Conservation (phyloP, 2,113 vertebrate genomes). For the Oreotragus oreotragus region DNA sequence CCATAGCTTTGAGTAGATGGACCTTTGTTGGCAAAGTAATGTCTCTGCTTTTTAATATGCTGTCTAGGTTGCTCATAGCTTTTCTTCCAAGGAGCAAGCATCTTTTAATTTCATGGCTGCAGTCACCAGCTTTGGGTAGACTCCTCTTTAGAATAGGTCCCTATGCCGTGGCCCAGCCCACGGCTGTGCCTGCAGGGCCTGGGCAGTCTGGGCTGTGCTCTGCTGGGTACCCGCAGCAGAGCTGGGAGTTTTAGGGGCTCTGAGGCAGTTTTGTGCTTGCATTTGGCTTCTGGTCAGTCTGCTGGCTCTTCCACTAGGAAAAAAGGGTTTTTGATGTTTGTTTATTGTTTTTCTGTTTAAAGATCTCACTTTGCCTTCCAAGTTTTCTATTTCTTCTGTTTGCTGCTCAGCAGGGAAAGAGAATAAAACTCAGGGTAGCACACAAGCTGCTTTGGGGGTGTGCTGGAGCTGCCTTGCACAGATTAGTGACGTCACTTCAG, state of each 20-base stretch:
- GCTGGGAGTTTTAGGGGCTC: fast-evolving
- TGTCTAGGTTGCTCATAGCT: not conserved
- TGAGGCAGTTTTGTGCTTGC: not conserved
- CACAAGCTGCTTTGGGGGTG: not conserved
- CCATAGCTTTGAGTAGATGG: not conserved
- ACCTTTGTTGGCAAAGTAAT: not conserved
- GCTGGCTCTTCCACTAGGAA: not conserved
- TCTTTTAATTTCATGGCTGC: not conserved
- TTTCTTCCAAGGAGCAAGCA: not conserved
- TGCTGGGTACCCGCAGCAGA: not conserved
- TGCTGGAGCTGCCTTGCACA: fast-evolving
- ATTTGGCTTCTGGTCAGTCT: not conserved
- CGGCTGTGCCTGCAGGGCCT: fast-evolving
- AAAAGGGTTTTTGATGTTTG: not conserved
- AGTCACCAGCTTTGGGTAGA: not conserved
- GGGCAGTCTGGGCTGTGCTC: not conserved
- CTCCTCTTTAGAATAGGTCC: not conserved
- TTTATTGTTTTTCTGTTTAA: not conserved
- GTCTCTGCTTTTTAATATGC: not conserved
- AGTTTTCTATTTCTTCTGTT: not conserved
- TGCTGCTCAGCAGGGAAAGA: not conserved
- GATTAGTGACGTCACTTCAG: fast-evolving
- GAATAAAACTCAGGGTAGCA: not conserved
- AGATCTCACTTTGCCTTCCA: not conserved
- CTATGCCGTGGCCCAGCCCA: fast-evolving